Evolutionary conservation across 2,113 vertebrate species (phyloP).

Genomic region (Tapirus terrestris): DNA sequence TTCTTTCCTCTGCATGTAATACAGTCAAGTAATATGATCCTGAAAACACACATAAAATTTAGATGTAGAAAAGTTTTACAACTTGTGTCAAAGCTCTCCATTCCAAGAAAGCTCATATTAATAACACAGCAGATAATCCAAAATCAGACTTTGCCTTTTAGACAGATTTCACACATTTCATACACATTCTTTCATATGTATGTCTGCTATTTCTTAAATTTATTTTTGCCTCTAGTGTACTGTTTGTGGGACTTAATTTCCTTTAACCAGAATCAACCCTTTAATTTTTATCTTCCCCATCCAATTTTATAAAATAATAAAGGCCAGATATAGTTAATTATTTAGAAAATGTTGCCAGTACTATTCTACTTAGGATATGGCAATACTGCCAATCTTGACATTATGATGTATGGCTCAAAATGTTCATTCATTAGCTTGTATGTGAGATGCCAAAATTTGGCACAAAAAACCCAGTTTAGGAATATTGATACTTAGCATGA

Average conservation of each 20-base stretch:
- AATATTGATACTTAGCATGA: not conserved
- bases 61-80: not conserved
- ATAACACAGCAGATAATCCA: not conserved
- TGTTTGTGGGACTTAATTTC: not conserved
- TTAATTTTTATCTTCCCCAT: conserved; percentile 5
- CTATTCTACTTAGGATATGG: not conserved
- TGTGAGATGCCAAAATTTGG: not conserved
- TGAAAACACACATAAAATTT: conserved; percentile 13
- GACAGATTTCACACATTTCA: conserved; percentile 1
- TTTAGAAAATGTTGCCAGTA: not conserved
- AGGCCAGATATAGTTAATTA: not conserved
- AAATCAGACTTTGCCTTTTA: conserved; percentile 31
- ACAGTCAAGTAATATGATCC: not conserved
- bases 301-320: conserved; percentile 15
- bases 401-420: not conserved
- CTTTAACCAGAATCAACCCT: not conserved
- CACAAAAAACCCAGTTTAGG: not conserved
- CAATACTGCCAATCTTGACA: not conserved
- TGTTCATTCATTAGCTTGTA: not conserved
- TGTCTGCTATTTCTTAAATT: not conserved
- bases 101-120: not conserved
- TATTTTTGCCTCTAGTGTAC: not conserved
- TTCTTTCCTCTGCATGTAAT: not conserved
- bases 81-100: not conserved
- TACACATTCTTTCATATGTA: not conserved